These are phyloP conservation scores for Luperina testacea DNA, from an alignment of 2,888 invertebrate species.

Conservation along the genomic window DNA sequence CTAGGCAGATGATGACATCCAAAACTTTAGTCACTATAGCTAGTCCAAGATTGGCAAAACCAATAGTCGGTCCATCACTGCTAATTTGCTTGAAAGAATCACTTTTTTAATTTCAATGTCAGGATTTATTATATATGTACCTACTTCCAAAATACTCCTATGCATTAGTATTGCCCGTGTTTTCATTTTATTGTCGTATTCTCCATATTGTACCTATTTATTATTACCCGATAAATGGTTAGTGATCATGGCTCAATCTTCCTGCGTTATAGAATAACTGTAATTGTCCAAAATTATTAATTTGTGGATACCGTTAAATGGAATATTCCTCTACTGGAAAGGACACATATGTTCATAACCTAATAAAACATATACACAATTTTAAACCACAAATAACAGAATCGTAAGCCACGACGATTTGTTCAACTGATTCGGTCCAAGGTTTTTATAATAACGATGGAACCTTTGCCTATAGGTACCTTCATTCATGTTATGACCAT, in stretches of 20 bases:
- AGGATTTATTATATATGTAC: no score
- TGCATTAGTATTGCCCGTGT: no score
- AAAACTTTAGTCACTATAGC: neutral
- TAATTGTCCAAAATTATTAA: neutral
- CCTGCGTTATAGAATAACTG: neutral
- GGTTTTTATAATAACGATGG: slow-evolving; percentile 10
- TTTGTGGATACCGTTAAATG: neutral
- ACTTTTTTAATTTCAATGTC: no score
- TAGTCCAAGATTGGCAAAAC: neutral
- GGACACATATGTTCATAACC: neutral
- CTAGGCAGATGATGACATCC: no score
- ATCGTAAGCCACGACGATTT: neutral
- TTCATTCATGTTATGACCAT: slow-evolving; percentile 35
- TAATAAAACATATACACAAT: neutral
- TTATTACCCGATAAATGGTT: neutral
- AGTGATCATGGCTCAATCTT: neutral
- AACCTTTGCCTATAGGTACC: no score
- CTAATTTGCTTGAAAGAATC: no score
- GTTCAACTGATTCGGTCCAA: slow-evolving; percentile 5
- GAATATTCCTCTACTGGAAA: neutral
- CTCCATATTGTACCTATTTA: no score
- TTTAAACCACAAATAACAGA: slow-evolving; percentile 1
- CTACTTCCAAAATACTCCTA: no score
- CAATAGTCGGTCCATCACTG: no score
- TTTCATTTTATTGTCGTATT: no score